Percentiles rank a stretch among this genome's conserved stretches.
Conservation (phyloP, 2,888 invertebrate species). For the Campopleginae sp. region DNA sequence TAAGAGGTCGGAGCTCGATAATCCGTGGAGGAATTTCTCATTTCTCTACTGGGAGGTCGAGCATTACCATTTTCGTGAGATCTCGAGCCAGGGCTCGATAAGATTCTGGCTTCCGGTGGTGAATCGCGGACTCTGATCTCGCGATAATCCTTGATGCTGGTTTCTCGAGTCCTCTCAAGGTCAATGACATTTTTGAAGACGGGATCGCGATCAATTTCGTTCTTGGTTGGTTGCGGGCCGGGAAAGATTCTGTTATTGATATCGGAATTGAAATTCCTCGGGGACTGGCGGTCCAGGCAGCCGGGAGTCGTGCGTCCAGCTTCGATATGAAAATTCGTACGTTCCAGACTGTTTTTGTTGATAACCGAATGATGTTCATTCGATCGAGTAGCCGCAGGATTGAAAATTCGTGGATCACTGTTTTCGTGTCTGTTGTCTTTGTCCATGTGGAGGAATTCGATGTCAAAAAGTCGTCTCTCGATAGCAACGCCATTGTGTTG, state of each 20-base stretch:
- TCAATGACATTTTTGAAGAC: slow-evolving; percentile 75
- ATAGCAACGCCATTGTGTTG: slow-evolving; percentile 70
- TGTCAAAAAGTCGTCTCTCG: slow-evolving; percentile 74
- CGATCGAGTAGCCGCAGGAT: slow-evolving; percentile 59
- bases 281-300: slow-evolving; percentile 70
- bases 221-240: slow-evolving; percentile 52
- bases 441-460: slow-evolving; percentile 74
- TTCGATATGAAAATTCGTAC: slow-evolving; percentile 43
- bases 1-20: slow-evolving; percentile 62
- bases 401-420: slow-evolving; percentile 60
- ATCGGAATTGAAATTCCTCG: slow-evolving; percentile 64
- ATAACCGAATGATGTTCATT: slow-evolving; percentile 68
- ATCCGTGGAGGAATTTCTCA: slow-evolving; percentile 67
- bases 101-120: slow-evolving; percentile 33
- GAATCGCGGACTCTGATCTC: slow-evolving; percentile 48
- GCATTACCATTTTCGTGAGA: slow-evolving; percentile 70
- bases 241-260: slow-evolving; percentile 63
- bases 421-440: slow-evolving; percentile 44
- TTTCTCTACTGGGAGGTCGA: slow-evolving; percentile 72
- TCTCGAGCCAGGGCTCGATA: slow-evolving; percentile 68
- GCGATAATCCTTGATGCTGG: slow-evolving; percentile 52
- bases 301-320: slow-evolving; percentile 59
- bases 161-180: slow-evolving; percentile 71
- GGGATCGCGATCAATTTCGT: slow-evolving; percentile 72
- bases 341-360: slow-evolving; percentile 59